phyloP scores from a whole-genome alignment of 2,888 invertebrate genomes.

The Clunio marinus region DNA sequence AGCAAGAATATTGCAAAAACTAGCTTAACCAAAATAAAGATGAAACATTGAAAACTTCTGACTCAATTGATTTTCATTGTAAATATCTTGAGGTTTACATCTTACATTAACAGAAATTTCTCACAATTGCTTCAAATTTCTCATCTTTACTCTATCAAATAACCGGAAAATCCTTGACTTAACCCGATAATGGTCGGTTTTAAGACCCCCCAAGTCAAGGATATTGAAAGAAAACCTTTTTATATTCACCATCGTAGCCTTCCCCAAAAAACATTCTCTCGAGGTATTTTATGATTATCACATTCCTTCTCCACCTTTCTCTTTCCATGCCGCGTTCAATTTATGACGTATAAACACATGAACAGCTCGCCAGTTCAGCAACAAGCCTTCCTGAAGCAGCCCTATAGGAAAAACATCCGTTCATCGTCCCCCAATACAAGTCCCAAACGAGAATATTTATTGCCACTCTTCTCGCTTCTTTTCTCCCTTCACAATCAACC shows the following conservation, averaged over 20 bases:
- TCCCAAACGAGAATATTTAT: constrained; percentile 9
- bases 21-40: too few species aligned
- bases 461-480: constrained; percentile 8
- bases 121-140: too few species aligned
- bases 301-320: not conserved
- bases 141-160: too few species aligned
- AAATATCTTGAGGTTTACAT: too few species aligned
- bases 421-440: not conserved
- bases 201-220: too few species aligned
- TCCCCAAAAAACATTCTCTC: constrained; percentile 7
- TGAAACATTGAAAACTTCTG: too few species aligned
- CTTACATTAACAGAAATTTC: too few species aligned
- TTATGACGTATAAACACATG: constrained; percentile 25
- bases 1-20: too few species aligned
- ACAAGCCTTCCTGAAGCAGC: not conserved
- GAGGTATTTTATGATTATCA: constrained; percentile 33
- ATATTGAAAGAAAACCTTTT: constrained; percentile 13
- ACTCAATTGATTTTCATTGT: too few species aligned
- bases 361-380: not conserved
- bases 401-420: constrained; percentile 9
- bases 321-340: not conserved
- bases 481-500: constrained; percentile 6
- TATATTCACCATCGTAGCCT: not conserved
- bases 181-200: too few species aligned
- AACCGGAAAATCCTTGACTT: too few species aligned